These are phyloP conservation scores for Eupithecia exiguata DNA, from an alignment of 2,888 invertebrate genomes.

Conservation along the genomic window DNA sequence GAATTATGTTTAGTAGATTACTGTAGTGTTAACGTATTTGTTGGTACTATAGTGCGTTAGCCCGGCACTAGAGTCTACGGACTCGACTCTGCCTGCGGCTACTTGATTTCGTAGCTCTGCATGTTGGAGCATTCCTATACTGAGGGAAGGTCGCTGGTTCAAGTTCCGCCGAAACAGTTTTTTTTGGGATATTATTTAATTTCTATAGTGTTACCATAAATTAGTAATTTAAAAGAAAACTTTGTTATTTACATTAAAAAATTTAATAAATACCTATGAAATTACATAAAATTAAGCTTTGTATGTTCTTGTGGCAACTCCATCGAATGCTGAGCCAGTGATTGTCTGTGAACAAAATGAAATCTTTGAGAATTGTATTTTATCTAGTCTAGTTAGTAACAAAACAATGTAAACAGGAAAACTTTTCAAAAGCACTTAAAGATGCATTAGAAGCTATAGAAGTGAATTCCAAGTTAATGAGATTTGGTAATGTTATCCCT, in stretches of 20 bases:
- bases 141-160: too few species aligned
- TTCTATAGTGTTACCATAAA: too few species aligned
- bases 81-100: too few species aligned
- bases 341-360: constrained; percentile 50
- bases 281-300: constrained; percentile 39
- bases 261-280: constrained; percentile 21
- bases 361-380: not conserved
- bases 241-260: not conserved
- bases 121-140: too few species aligned
- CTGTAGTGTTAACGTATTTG: too few species aligned
- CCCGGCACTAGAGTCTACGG: too few species aligned
- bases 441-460: not conserved
- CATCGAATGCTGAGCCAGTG: constrained; percentile 45
- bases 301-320: constrained; percentile 51
- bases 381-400: not conserved
- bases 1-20: not conserved
- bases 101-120: too few species aligned
- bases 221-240: not conserved
- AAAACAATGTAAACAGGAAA: not conserved
- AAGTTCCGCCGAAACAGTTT: too few species aligned
- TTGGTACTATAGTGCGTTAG: too few species aligned
- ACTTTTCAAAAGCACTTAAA: not conserved
- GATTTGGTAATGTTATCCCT: not conserved
- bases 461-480: not conserved
- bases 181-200: too few species aligned